Evolutionary conservation across 2,113 vertebrate species (phyloP), one percentile per base, ranked within the genome.

Genomic region (Cheirogaleus medius): DNA sequence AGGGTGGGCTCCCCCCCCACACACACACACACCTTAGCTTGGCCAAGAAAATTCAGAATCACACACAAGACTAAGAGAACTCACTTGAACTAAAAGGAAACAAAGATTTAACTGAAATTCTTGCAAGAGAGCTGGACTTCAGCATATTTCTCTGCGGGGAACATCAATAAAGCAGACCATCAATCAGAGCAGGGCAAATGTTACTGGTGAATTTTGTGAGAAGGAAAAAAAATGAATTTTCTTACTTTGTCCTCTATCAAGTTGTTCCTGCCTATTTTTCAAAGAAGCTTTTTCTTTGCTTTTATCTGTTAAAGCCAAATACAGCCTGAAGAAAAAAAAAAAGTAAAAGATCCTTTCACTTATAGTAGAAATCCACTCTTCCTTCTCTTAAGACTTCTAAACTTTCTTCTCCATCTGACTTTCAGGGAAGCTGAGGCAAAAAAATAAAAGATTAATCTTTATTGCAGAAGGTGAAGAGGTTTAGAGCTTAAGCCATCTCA

Each of bases 61-160:
- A 91, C 29, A 77, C 64, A 83, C 39, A 93, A 97, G 49, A 85
- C 52, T 66, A 47, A 34, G 60, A 88, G 69, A 64, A 77, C 60
- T 97, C 66, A 73, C 69, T 93, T 80, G 49, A 68, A 63, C 83
- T 91, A 77, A 89, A 90, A 93, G 86, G 64, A 87, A 94, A 77
- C 8, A 39, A 78, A 12, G 20, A 93, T 86, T 89, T 85, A 84
- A 86, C 29, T 20, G 69, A 88, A 91, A 29, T 17, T 66, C 74
- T 86, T 88, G 0, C 73, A 64, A 77, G 87, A 91, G 74, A 34
- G 82, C 37, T 82, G n/a, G 54, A 88, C 78, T 66, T 82, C 32
- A 58, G 54, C 47, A 32, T 64, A 63, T 56, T 60, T 74, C 78
- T 20, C 12, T 42, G 29, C 8, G 3, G 25, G 74, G 10, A 63